These are phyloP conservation scores for Girardia tigrina DNA, from an alignment of 2,888 invertebrate species.

Conservation along the genomic window DNA sequence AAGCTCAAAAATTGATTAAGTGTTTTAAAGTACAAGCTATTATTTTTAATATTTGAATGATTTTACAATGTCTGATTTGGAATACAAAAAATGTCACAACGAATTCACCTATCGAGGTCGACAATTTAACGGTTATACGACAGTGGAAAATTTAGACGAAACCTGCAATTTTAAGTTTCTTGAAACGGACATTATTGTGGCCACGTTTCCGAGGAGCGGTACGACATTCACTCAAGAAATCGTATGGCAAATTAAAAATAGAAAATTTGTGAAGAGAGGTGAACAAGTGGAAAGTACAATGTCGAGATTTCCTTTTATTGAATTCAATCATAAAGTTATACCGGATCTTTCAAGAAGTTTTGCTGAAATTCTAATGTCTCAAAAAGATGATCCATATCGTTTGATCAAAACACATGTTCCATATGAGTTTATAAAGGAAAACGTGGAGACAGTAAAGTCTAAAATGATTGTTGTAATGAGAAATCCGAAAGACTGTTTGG, in stretches of 20 bases:
- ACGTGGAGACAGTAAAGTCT: too few species aligned
- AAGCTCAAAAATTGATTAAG: too few species aligned
- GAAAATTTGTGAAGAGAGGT: background rate
- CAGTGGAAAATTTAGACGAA: background rate
- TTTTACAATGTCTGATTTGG: too few species aligned
- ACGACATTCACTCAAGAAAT: slow-evolving; percentile 14
- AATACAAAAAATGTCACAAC: too few species aligned
- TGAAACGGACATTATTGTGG: background rate
- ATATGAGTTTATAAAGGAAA: slow-evolving; percentile 6
- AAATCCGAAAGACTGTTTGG: too few species aligned
- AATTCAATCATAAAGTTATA: background rate
- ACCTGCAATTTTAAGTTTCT: background rate
- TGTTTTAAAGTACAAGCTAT: too few species aligned
- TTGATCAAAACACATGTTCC: slow-evolving; percentile 19
- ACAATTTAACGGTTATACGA: background rate
- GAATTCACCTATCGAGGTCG: background rate
- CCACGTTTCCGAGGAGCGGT: background rate
- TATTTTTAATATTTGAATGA: too few species aligned
- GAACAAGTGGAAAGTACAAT: background rate
- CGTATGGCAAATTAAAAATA: background rate
- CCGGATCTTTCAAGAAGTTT: background rate
- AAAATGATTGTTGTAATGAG: too few species aligned
- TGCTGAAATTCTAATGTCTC: background rate
- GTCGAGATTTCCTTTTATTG: background rate
- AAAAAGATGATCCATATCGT: background rate